These are phyloP conservation scores for Dasypus novemcinctus DNA, from an alignment of 2,113 vertebrate genomes.

Conservation along the genomic window DNA sequence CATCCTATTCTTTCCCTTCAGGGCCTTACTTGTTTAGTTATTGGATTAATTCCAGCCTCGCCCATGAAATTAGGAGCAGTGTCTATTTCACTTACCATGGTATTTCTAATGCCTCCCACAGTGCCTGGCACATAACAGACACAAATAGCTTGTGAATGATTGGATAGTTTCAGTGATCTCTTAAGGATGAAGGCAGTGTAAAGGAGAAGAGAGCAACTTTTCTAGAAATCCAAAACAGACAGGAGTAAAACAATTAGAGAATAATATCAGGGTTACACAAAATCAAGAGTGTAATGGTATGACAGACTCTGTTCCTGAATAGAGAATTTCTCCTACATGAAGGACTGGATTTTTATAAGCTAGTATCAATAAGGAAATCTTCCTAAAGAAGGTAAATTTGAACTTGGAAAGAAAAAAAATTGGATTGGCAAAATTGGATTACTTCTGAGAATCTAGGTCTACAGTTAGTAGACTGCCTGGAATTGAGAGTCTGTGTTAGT, in stretches of 20 bases:
- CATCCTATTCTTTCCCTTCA: background rate
- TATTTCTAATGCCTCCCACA: background rate
- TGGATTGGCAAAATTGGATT: background rate
- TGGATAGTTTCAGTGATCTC: background rate
- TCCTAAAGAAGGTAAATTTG: background rate
- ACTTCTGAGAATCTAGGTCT: background rate
- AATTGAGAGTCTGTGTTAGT: background rate
- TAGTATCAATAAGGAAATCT: background rate
- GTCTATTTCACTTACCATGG: background rate
- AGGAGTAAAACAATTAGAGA: background rate
- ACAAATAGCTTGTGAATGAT: background rate
- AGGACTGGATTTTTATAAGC: background rate
- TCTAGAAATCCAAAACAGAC: background rate
- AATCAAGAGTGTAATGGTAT: background rate
- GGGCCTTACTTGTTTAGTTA: background rate
- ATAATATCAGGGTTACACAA: background rate
- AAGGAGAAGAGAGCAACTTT: background rate
- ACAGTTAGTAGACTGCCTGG: background rate
- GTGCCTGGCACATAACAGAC: background rate
- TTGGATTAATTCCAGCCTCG: conserved; percentile 15
- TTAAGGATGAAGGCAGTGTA: background rate
- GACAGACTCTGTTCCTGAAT: background rate
- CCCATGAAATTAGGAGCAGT: background rate
- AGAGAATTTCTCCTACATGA: background rate
- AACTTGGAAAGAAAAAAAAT: background rate